These are phyloP conservation scores for Lasioglossum leucozonium DNA, from an alignment of 2,888 invertebrate species.

Conservation along the genomic window DNA sequence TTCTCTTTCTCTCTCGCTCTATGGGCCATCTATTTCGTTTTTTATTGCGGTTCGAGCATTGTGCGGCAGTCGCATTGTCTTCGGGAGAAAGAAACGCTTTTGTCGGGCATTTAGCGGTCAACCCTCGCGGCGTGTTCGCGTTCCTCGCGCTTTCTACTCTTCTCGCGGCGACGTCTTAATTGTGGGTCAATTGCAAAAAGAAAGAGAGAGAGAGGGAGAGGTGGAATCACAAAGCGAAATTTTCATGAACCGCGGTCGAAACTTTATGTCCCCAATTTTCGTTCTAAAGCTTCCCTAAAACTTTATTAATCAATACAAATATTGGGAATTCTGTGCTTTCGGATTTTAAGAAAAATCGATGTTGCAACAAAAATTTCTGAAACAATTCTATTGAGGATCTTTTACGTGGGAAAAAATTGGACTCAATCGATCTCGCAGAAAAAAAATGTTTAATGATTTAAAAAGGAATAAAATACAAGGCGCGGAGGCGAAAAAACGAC, in stretches of 20 bases:
- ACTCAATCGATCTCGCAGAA: too few relatives aligned
- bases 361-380: too few relatives aligned
- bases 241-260: not conserved
- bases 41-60: conserved; percentile 30
- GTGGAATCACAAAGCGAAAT: not conserved
- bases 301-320: too few relatives aligned
- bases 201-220: not conserved
- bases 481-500: too few relatives aligned
- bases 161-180: conserved; percentile 41
- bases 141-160: conserved; percentile 28
- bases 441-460: too few relatives aligned
- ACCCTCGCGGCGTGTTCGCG: not conserved
- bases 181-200: conserved; percentile 50
- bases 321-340: too few relatives aligned
- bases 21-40: conserved; percentile 1
- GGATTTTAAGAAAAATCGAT: too few relatives aligned
- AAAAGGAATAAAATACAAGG: too few relatives aligned
- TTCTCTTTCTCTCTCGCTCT: not conserved
- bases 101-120: conserved; percentile 39
- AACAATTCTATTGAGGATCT: too few relatives aligned
- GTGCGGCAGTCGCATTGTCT: conserved; percentile 42
- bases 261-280: not conserved
- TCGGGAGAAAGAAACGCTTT: conserved; percentile 24
- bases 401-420: too few relatives aligned
- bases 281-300: not conserved